Conservation (phyloP, 2,797 vertebrate genomes). For the Vespertilio murinus region DNA sequence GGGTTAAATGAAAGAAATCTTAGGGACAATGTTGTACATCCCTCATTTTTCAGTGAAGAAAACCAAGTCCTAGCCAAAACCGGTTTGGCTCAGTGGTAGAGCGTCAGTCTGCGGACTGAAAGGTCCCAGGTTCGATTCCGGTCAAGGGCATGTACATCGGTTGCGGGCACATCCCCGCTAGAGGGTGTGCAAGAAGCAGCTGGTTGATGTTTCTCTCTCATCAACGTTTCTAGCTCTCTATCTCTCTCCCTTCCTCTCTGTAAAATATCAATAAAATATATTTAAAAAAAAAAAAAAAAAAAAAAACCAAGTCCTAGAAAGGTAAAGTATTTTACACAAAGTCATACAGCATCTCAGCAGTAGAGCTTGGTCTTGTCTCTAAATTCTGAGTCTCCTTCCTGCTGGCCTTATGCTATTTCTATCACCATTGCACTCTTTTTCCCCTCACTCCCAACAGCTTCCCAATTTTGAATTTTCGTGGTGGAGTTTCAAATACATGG, state of each 20-base stretch:
- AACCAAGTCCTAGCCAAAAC: background rate
- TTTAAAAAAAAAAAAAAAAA: too few species aligned
- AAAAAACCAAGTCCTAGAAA: constrained; percentile 7
- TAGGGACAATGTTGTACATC: background rate
- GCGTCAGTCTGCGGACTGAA: too few species aligned
- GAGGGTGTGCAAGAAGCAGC: too few species aligned
- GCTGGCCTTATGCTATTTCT: background rate
- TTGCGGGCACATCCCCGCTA: too few species aligned
- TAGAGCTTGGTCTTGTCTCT: background rate
- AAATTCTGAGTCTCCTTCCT: constrained; percentile 18
- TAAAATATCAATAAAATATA: too few species aligned
- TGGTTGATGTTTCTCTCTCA: too few species aligned
- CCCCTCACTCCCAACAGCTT: background rate
- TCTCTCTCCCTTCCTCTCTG: too few species aligned
- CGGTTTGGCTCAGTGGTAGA: too few species aligned
- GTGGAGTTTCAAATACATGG: constrained; percentile 60
- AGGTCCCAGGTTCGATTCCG: too few species aligned
- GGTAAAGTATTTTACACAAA: background rate
- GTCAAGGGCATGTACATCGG: too few species aligned
- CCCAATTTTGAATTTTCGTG: constrained; percentile 56
- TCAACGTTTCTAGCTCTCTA: too few species aligned
- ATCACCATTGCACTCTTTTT: background rate
- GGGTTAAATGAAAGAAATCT: background rate
- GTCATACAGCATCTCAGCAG: background rate
- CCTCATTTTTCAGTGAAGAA: constrained; percentile 8